Evolutionary conservation across 2,113 vertebrate species (phyloP), one percentile per base, ranked within the genome.

Genomic region (Jaculus jaculus): DNA sequence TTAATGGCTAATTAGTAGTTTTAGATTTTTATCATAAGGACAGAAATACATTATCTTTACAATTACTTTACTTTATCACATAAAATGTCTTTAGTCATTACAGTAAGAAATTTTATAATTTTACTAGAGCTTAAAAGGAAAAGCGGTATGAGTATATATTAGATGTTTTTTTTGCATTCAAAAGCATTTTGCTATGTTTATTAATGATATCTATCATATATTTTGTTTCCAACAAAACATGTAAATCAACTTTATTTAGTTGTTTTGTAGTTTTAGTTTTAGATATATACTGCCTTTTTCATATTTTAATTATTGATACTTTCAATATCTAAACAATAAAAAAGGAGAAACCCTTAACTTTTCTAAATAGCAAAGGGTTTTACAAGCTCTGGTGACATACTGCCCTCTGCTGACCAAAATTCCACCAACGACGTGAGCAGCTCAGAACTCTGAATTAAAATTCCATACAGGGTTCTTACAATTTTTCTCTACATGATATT

Each of bases 381-480:
- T 71, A 73, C 28, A 17, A 92, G 74, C 61, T 47, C 79, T 77
- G 87, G 96, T 93, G 65, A 90, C 30, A 94, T 54, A 93, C 28
- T 95, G 96, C 97, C 97, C 96, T 96, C 97, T 97, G 79, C 96
- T 83, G 97, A 96, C 83, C 84, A 94, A 39, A 87, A 84, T 24
- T 51, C 69, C 20, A 51, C 34, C 37, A 68, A 78, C 91, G 47
- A 66, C 21, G 61, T 7, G 23, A 54, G 34, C 73, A 9, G 73
- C 28, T 68, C 3, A 89, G 63, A 78, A 32, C 24, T 77, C 30
- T 37, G 17, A 3, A 28, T 79, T 83, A 92, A 90, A 89, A 91
- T 73, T 73, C 61, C 91, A 95, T 9, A 1, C 16, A 39, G 16
- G 21, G 66, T 95, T 93, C 63, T 54, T 66, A 54, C 54, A 63